Conservation (phyloP, 2,888 invertebrate species). For the Junonia oenone region DNA sequence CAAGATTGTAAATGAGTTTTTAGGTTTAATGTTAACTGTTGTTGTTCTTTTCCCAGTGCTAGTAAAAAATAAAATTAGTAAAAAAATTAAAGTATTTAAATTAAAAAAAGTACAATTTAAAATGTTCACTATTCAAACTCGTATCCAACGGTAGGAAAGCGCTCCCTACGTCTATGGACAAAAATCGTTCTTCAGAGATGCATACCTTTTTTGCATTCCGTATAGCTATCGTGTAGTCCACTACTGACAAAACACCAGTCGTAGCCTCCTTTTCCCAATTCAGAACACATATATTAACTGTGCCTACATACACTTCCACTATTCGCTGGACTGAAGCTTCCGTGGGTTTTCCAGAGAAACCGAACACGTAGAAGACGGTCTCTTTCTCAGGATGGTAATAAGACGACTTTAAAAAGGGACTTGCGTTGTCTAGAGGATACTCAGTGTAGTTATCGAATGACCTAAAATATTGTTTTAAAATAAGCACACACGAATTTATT, state of each 20-base stretch:
- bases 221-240: conserved; percentile 55
- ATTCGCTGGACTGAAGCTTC: conserved; percentile 61
- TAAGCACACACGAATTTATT: no score
- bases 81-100: no score
- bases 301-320: conserved; percentile 51
- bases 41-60: no score
- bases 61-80: no score
- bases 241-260: conserved; percentile 45
- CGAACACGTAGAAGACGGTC: neutral
- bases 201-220: conserved; percentile 58
- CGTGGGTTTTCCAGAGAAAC: conserved; percentile 37
- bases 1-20: no score
- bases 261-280: conserved; percentile 71
- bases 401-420: neutral
- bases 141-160: no score
- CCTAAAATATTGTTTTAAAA: no score
- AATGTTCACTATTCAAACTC: no score
- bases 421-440: neutral
- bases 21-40: no score
- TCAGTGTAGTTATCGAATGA: neutral
- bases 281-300: conserved; percentile 58
- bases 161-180: no score
- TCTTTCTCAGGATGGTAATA: neutral
- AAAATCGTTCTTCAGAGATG: no score
- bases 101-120: no score